phyloP scores from a whole-genome alignment of 2,113 vertebrate species.

The Crypturellus undulatus region DNA sequence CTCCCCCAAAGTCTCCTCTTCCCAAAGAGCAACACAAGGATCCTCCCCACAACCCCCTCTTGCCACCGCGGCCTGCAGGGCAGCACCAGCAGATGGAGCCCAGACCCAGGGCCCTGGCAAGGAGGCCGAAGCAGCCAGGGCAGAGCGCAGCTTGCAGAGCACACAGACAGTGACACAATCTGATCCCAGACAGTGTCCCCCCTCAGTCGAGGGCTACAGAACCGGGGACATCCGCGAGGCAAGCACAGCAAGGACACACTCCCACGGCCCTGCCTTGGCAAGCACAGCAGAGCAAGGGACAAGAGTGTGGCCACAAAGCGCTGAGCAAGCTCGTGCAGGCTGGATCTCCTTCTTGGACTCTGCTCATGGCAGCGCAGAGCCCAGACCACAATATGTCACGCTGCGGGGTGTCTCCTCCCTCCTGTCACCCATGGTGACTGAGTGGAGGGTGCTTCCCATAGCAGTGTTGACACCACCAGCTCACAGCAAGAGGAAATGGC shows the following conservation, averaged over 20 bases:
- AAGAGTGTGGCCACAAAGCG: not conserved
- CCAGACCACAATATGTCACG: not conserved
- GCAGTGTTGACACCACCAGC: not conserved
- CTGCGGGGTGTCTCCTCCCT: not conserved
- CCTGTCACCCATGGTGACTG: too few relatives aligned
- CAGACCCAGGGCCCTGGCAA: not conserved
- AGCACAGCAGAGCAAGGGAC: accelerated
- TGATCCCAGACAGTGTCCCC: accelerated
- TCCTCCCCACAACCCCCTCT: not conserved
- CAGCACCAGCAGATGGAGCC: not conserved
- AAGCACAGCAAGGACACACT: accelerated
- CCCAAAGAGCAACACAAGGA: not conserved
- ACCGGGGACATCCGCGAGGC: accelerated
- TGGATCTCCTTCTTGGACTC: not conserved
- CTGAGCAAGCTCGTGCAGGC: accelerated
- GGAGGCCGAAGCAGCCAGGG: not conserved
- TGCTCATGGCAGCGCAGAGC: too few relatives aligned
- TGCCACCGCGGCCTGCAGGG: not conserved
- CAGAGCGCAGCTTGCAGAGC: not conserved
- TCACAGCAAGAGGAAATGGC: not conserved
- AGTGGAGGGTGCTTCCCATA: not conserved
- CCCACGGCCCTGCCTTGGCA: accelerated
- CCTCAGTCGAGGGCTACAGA: not conserved
- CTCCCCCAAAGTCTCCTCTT: accelerated
- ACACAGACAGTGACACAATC: not conserved